A percentile compares a stretch with the other conserved stretches of the same genome.
Conservation (phyloP, 2,113 vertebrate genomes). For the Cephalopholis sonnerati region DNA sequence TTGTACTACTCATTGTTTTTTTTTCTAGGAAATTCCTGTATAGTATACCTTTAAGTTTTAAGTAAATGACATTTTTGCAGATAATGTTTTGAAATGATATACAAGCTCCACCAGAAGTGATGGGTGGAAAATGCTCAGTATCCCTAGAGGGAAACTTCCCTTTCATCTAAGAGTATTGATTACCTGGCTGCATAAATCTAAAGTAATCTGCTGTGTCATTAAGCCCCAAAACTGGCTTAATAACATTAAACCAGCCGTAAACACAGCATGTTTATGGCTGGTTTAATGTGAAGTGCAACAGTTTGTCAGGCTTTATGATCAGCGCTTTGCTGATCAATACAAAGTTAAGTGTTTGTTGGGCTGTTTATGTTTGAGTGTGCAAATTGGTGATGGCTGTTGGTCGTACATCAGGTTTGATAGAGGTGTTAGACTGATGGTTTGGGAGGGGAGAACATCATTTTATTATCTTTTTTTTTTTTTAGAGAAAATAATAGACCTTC, state of each 20-base stretch:
- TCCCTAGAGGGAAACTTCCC: neutral
- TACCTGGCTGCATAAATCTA: neutral
- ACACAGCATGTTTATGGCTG: constrained; percentile 12
- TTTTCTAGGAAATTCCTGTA: too few relatives aligned
- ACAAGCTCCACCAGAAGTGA: neutral
- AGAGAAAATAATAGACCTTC: neutral
- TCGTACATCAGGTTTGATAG: neutral
- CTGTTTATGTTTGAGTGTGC: neutral
- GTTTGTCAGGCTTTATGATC: constrained; percentile 37
- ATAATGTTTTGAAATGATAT: neutral
- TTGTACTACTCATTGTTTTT: too few relatives aligned
- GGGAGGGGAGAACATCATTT: too few relatives aligned
- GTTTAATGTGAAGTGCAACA: constrained; percentile 24
- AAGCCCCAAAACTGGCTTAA: constrained; percentile 16
- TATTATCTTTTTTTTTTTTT: too few relatives aligned
- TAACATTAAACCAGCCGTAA: constrained; percentile 1
- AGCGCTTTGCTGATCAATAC: constrained; percentile 20
- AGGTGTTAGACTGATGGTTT: neutral
- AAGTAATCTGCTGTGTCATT: constrained; percentile 20
- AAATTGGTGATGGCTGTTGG: neutral
- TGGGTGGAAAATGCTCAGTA: neutral
- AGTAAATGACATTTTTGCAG: neutral
- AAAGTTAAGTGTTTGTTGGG: constrained; percentile 10
- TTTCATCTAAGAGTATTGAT: neutral
- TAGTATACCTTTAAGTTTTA: neutral